phyloP scores from a whole-genome alignment of 2,113 vertebrate species.

The Sinosuthora webbiana region DNA sequence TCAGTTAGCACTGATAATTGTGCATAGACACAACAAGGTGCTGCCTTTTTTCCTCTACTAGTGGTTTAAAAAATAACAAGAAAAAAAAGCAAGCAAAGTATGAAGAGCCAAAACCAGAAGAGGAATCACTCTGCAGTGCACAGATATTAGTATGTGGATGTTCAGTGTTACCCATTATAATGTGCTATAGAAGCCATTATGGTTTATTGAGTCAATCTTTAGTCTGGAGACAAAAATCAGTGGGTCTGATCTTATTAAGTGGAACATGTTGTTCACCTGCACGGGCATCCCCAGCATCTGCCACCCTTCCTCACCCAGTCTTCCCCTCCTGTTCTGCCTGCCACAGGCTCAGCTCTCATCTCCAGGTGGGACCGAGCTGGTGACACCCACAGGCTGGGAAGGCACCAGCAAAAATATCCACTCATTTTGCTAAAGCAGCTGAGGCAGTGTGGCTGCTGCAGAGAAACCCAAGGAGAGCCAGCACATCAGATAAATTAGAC shows the following conservation, averaged over 20 bases:
- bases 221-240: slow-evolving; percentile 3
- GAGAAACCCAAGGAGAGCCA: background rate
- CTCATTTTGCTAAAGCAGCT: background rate
- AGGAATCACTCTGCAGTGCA: background rate
- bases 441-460: background rate
- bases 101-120: background rate
- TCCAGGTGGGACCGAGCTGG: background rate
- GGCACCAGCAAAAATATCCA: background rate
- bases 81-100: background rate
- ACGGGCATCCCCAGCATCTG: background rate
- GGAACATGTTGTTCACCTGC: background rate
- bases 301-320: background rate
- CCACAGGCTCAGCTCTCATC: background rate
- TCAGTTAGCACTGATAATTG: background rate
- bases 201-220: slow-evolving; percentile 1
- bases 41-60: background rate
- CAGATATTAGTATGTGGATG: background rate
- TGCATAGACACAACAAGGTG: background rate
- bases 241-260: background rate
- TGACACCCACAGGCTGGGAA: background rate
- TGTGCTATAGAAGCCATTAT: background rate
- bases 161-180: background rate
- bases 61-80: background rate
- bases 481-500: background rate
- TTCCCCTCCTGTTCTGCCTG: background rate